Base-by-base conservation (phyloP, 1,140 invertebrate genomes). In the Temnothorax curvispinosus region DNA sequence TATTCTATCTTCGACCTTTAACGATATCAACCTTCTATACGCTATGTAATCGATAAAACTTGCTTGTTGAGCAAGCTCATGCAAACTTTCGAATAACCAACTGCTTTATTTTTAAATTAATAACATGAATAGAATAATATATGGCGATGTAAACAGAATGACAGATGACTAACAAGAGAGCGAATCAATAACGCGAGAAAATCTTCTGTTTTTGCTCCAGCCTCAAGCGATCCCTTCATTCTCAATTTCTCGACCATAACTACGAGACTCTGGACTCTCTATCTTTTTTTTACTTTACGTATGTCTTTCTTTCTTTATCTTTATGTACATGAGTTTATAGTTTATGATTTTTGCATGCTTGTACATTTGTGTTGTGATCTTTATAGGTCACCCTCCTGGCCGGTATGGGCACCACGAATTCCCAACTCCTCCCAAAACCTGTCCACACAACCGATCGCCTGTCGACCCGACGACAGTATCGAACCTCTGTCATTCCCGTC, bases 321-420 rank as follows among this genome's bases (percentile, higher is more conserved):
- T 75, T 76, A 86, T 91, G 41, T 90, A 86, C 47, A 60, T 86
- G 76, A 91, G 85, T 91, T 93, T 92, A 93, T 93, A 91, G 85
- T 91, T 93, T 92, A 93, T 93, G 85, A 93, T 93, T 93, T 93
- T 91, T 94, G 94, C 94, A 94, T 95, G 94, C 94, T 92, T 93
- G 88, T 92, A 92, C 89, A 93, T 93, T 94, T 95, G 92, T 95
- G 93, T 95, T 94, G 93, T 94, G 90, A 94, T 94, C 90, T 94
- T 95, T 95, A 92, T 95, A 96, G 96, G 96, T 96, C 96, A 92
- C 96, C 96, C 75, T 96, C 96, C 76, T 96, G 96, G 96, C 96
- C 96, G 91, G 95, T 96, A 89, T 96, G 96, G 96, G 95, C 95
- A 72, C 95, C 95, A 87, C 95, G 94, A 78, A 94, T 95, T 67